Conservation (phyloP, 1,140 invertebrate species). For the Diorhabda sublineata region DNA sequence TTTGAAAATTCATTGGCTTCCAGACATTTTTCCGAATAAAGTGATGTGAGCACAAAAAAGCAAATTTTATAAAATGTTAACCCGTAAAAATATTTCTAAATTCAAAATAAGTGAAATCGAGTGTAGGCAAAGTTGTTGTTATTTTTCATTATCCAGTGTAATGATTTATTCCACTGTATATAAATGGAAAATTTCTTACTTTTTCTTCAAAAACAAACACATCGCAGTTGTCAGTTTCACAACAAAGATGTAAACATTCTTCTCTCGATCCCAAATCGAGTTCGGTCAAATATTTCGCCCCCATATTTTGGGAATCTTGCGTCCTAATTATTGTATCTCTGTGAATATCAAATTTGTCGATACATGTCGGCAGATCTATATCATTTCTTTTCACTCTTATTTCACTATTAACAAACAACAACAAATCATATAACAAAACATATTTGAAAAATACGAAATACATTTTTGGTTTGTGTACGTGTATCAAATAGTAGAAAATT, state of each 20-base stretch:
- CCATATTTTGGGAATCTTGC: slow-evolving; percentile 78
- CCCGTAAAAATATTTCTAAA: too few relatives aligned
- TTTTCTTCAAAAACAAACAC: slow-evolving; percentile 91
- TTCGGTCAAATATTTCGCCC: slow-evolving; percentile 84
- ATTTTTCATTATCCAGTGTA: too few relatives aligned
- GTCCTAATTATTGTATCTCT: slow-evolving; percentile 87
- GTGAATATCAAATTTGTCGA: slow-evolving; percentile 78
- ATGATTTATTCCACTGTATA: too few relatives aligned
- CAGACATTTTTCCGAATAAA: too few relatives aligned
- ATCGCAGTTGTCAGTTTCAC: slow-evolving; percentile 80
- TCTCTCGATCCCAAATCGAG: slow-evolving; percentile 71
- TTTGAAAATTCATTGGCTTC: too few relatives aligned
- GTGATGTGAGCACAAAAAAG: too few relatives aligned
- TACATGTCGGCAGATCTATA: slow-evolving; percentile 44
- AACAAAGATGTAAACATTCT: slow-evolving; percentile 82
- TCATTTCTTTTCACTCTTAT: slow-evolving; percentile 35
- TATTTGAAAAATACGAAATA: neutral
- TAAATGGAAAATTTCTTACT: slow-evolving; percentile 49
- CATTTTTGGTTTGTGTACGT: too few relatives aligned
- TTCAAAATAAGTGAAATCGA: too few relatives aligned
- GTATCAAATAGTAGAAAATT: neutral
- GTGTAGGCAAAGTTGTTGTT: too few relatives aligned
- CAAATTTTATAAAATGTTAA: too few relatives aligned
- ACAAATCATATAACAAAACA: neutral
- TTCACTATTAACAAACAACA: neutral